Percentiles rank a stretch among this genome's conserved stretches.
Conservation (phyloP, 2,888 invertebrate genomes). For the Rugalucina vietnamica region DNA sequence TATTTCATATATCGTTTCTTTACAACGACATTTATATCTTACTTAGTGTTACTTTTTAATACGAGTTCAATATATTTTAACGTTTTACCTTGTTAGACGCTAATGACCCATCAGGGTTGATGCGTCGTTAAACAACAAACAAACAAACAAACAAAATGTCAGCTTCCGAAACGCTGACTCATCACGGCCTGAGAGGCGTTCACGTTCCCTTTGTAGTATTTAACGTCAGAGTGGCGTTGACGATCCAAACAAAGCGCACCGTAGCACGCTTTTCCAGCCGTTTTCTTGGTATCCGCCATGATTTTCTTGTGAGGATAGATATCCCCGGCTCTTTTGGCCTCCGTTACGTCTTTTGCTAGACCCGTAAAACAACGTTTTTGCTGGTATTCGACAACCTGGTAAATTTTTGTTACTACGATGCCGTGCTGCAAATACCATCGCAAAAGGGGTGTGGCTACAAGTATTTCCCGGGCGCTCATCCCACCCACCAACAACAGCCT, state of each 20-base stretch:
- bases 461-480: background rate
- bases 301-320: background rate
- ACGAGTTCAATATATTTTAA: too few species aligned
- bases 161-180: too few species aligned
- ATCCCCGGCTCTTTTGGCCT: constrained; percentile 2
- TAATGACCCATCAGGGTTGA: too few species aligned
- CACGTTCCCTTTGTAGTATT: background rate
- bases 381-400: constrained; percentile 6
- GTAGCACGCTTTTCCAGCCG: background rate
- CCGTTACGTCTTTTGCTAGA: background rate
- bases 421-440: background rate
- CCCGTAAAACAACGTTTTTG: constrained; percentile 3
- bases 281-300: background rate
- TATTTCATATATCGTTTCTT: too few species aligned
- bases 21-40: too few species aligned
- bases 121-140: too few species aligned
- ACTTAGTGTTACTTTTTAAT: too few species aligned
- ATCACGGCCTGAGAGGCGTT: background rate
- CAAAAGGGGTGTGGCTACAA: background rate
- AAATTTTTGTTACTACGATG: background rate
- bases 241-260: background rate
- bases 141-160: too few species aligned
- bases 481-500: constrained; percentile 13
- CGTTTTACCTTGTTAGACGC: too few species aligned
- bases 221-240: background rate